These are phyloP conservation scores for Marmota flaviventris DNA, from an alignment of 2,113 vertebrate species.

Conservation along the genomic window DNA sequence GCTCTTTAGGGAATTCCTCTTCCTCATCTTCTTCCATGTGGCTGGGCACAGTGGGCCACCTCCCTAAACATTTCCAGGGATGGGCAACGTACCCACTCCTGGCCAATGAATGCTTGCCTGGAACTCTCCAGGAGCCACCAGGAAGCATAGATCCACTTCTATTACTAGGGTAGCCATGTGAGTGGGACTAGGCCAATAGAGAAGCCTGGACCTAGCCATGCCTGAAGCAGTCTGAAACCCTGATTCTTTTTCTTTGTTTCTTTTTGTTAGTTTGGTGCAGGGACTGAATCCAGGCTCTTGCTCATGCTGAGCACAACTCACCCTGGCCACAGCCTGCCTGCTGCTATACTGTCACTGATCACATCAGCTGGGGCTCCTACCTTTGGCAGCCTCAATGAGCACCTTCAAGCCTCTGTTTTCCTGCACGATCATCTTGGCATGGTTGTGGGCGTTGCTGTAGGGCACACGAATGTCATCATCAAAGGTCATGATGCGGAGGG, in stretches of 20 bases:
- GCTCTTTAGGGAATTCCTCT: not conserved
- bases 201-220: not conserved
- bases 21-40: not conserved
- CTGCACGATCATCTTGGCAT: constrained; percentile 95
- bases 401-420: constrained; percentile 93
- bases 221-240: not conserved
- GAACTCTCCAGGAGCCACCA: not conserved
- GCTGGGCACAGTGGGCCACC: not conserved
- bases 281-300: not conserved
- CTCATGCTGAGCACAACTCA: not conserved
- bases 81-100: not conserved
- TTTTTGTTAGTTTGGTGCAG: too few relatives aligned
- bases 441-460: constrained; percentile 95
- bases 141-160: not conserved
- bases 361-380: constrained; percentile 81
- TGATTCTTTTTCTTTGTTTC: not conserved
- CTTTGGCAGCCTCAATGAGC: constrained; percentile 94
- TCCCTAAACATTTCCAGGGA: not conserved
- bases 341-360: not conserved
- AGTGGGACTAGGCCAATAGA: not conserved
- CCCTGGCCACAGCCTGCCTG: not conserved
- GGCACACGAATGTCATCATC: constrained; percentile 96
- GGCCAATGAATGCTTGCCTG: not conserved
- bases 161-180: not conserved
- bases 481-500: constrained; percentile 95